phyloP scores from a whole-genome alignment of 2,797 vertebrate genomes.

The Muscicapa comitata region DNA sequence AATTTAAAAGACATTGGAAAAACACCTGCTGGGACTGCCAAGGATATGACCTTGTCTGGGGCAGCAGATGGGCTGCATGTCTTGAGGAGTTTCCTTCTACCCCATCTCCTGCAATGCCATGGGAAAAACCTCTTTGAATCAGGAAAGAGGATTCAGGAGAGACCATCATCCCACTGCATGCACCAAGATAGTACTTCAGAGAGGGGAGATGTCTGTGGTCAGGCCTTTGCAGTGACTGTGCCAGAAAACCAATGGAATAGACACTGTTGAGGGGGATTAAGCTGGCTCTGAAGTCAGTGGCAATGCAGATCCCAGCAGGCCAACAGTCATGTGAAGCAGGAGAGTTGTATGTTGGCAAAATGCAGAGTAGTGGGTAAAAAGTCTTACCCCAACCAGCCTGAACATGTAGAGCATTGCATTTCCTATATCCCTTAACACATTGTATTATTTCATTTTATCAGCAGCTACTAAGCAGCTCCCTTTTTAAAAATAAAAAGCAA shows the following conservation, averaged over 20 bases:
- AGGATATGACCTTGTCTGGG: background rate
- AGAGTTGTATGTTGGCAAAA: background rate
- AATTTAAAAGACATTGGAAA: background rate
- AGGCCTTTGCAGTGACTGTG: background rate
- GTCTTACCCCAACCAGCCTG: background rate
- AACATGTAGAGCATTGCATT: background rate
- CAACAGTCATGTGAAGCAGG: background rate
- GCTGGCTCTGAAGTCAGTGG: background rate
- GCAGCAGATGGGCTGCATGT: background rate
- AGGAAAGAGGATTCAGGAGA: background rate
- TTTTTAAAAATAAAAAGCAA: background rate
- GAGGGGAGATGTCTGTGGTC: background rate
- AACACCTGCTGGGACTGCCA: background rate
- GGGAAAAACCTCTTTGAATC: background rate
- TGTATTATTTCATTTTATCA: background rate
- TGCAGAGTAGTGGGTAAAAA: background rate
- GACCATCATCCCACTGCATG: rapidly evolving
- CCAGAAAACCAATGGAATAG: background rate
- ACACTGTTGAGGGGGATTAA: background rate
- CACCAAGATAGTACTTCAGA: background rate
- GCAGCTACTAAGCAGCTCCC: background rate
- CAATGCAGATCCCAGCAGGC: background rate
- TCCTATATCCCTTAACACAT: background rate
- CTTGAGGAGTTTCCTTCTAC: background rate
- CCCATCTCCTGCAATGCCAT: background rate